Percentiles rank a stretch among this genome's conserved stretches.
phyloP scores from a whole-genome alignment of 2,888 invertebrate species.

The Melinaea menophilus region DNA sequence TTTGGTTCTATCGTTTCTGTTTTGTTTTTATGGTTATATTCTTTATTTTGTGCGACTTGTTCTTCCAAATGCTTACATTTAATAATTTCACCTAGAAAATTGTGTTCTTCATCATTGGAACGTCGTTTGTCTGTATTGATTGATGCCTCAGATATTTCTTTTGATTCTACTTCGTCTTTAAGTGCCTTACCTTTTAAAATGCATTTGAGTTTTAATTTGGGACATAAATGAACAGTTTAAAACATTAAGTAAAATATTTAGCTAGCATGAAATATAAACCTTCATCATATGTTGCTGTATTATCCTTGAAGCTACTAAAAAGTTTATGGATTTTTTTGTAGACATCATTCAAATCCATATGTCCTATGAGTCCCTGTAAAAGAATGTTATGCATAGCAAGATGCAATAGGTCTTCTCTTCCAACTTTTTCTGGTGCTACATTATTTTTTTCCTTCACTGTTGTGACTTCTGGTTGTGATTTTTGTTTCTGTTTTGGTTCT shows the following conservation, averaged over 20 bases:
- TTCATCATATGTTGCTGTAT: conserved; percentile 3
- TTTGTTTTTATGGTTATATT: conserved; percentile 6
- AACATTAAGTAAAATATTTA: background rate
- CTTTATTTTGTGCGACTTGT: conserved; percentile 24
- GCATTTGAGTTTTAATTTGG: too few species aligned
- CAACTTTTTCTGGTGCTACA: conserved; percentile 16
- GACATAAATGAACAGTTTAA: too few species aligned
- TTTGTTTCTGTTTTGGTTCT: conserved; percentile 30
- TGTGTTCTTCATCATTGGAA: conserved; percentile 35
- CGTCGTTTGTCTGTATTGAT: conserved; percentile 7
- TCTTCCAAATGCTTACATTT: conserved; percentile 44
- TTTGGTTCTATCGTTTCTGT: conserved; percentile 10
- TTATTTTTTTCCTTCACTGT: conserved; percentile 19
- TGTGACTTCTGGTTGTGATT: conserved; percentile 20
- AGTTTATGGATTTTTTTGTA: conserved; percentile 32
- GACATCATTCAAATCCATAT: conserved; percentile 54
- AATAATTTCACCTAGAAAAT: conserved; percentile 45
- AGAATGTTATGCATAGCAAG: conserved; percentile 57
- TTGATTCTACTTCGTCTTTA: conserved; percentile 18
- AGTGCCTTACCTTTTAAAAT: conserved; percentile 15
- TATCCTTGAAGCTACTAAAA: conserved; percentile 17
- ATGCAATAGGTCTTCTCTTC: conserved; percentile 46
- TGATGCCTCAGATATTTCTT: conserved; percentile 14
- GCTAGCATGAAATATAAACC: conserved; percentile 28
- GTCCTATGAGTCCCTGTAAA: conserved; percentile 52